Conservation (phyloP, 2,797 vertebrate species). For the Cyclopterus lumpus region DNA sequence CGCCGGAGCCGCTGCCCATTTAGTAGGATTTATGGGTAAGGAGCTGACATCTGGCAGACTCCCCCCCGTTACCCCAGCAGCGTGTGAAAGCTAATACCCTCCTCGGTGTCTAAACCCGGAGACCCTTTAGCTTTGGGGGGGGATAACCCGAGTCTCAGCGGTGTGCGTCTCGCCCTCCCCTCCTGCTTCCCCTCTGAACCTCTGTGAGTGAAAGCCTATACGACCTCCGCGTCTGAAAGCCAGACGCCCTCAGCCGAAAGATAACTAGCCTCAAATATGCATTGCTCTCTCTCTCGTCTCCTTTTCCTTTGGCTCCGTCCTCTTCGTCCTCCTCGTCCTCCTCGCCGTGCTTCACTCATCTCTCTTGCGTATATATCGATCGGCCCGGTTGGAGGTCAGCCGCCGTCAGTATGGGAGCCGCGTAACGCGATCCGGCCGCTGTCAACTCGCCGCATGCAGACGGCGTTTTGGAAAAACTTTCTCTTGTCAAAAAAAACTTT, state of each 20-base stretch:
- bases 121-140: slow-evolving; percentile 76
- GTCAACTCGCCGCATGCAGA: slow-evolving; percentile 68
- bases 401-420: slow-evolving; percentile 71
- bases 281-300: slow-evolving; percentile 8
- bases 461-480: slow-evolving; percentile 52
- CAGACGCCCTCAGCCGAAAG: slow-evolving; percentile 65
- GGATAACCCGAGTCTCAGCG: slow-evolving; percentile 78
- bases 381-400: slow-evolving; percentile 69
- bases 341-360: slow-evolving; percentile 20
- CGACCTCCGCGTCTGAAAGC: slow-evolving; percentile 61
- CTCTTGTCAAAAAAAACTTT: slow-evolving; percentile 55
- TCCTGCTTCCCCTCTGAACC: slow-evolving; percentile 53
- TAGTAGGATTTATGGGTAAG: slow-evolving; percentile 81
- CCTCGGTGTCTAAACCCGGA: slow-evolving; percentile 81
- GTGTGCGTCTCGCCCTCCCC: slow-evolving; percentile 48
- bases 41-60: slow-evolving; percentile 84
- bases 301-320: slow-evolving; percentile 3
- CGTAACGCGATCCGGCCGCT: slow-evolving; percentile 79
- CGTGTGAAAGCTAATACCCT: slow-evolving; percentile 83
- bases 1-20: slow-evolving; percentile 78
- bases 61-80: slow-evolving; percentile 80
- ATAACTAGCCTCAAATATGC: slow-evolving; percentile 52
- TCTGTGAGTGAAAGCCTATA: slow-evolving; percentile 71
- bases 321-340: slow-evolving; percentile 15
- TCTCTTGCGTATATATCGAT: slow-evolving; percentile 71